Base-by-base conservation (phyloP, 2,888 invertebrate genomes). In the Pasiphila rectangulata region DNA sequence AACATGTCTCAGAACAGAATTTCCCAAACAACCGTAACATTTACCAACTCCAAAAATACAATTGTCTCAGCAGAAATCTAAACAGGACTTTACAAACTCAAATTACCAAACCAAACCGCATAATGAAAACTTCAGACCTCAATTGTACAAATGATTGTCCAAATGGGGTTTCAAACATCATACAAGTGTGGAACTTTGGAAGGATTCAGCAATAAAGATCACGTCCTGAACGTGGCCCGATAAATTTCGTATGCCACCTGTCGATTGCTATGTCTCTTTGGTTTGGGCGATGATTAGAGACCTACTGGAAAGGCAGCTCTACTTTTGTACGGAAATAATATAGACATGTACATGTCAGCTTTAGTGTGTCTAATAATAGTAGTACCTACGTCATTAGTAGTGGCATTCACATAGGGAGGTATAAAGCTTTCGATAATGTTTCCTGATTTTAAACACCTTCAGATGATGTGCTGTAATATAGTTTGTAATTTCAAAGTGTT, bases 241-340 rank as follows among this genome's bases (percentile, higher is more conserved):
- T 72, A 69, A 72, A 72, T 70, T 64, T 59, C 13, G 37, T 51
- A 48, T 43, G 34, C 43, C 54, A 67, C 68, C 66, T 70, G 67
- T 63, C 66, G 60, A 54, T 60, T 48, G 46, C 56, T 55, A 34
- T 49, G 51, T 53, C 51, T 46, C 39, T 44, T 45, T 34, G 52
- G 23, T 15, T 44, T 20, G 19, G 17, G 13, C 19, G 35, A 30
- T 49, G 40, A 44, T 49, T 44, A 44, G 39, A 24, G 12, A 12
- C 19, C 40, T 16, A 9, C 36, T 36, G 20, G 13, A 40, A 35
- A 15, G 40, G 39, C 41, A 41, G 1, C 27, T 17, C 7, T 20
- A 25, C 30, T 42, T 34, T 15, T 6, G 19, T 32, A 16, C 12
- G 7, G n/a, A n/a, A n/a, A n/a, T n/a, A n/a, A n/a, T n/a, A n/a